A percentile compares a stretch with the other conserved stretches of the same genome.
phyloP scores from a whole-genome alignment of 2,113 vertebrate genomes.

The Eurypyga helias region DNA sequence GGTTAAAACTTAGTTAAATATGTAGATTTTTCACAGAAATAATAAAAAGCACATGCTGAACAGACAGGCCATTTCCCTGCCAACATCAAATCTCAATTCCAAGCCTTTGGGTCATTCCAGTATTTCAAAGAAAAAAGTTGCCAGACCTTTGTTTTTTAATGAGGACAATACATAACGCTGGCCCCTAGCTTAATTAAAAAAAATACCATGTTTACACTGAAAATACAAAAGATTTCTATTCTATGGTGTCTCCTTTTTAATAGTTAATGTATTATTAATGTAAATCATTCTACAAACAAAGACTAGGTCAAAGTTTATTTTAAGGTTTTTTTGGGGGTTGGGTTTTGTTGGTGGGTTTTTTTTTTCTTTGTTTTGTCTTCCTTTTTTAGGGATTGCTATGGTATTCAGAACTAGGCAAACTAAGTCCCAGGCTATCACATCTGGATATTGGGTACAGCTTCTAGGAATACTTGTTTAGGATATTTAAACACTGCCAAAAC shows the following conservation, averaged over 20 bases:
- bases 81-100: conserved; percentile 24
- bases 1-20: conserved; percentile 7
- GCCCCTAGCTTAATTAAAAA: neutral
- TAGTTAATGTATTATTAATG: neutral
- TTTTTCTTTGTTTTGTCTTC: neutral
- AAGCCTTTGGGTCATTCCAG: conserved; percentile 38
- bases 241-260: neutral
- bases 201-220: neutral
- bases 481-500: neutral
- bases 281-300: conserved; percentile 3
- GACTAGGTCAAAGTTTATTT: neutral
- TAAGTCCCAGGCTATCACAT: neutral
- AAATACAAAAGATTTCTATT: neutral
- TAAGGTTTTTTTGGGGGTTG: neutral
- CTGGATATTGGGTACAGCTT: neutral
- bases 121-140: neutral
- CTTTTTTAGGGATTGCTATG: neutral
- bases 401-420: neutral
- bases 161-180: neutral
- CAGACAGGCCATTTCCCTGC: neutral
- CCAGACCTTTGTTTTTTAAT: conserved; percentile 32
- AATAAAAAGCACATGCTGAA: conserved; percentile 42
- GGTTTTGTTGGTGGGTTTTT: neutral
- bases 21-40: conserved; percentile 5
- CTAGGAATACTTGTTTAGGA: neutral